Conservation (phyloP, 2,888 invertebrate species). For the Parnassius smintheus region DNA sequence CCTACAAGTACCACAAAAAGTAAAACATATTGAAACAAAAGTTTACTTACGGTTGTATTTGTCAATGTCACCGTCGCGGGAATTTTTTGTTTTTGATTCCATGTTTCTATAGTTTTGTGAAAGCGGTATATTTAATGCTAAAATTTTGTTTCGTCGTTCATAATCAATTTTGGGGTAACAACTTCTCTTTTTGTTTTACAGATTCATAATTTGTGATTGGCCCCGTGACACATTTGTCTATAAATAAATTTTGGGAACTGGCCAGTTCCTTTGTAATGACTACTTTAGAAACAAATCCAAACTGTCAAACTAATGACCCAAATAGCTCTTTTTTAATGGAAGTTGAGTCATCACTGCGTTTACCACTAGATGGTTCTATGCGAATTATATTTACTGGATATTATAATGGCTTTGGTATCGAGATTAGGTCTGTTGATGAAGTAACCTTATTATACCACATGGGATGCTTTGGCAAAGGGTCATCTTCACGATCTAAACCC, state of each 20-base stretch:
- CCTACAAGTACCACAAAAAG: no score
- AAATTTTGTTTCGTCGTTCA: slow-evolving; percentile 41
- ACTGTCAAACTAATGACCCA: slow-evolving; percentile 73
- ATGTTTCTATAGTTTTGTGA: slow-evolving; percentile 28
- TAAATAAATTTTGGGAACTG: slow-evolving; percentile 62
- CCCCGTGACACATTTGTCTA: slow-evolving; percentile 52
- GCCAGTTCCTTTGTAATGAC: slow-evolving; percentile 65
- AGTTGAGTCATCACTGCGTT: slow-evolving; percentile 65
- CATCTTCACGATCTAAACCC: slow-evolving; percentile 81
- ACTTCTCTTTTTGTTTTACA: slow-evolving; percentile 47
- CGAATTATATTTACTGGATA: slow-evolving; percentile 79
- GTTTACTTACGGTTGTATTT: slow-evolving; percentile 49
- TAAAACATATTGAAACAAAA: not conserved
- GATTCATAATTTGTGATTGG: slow-evolving; percentile 52
- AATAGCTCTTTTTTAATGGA: slow-evolving; percentile 60
- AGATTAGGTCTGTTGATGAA: slow-evolving; percentile 80
- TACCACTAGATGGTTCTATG: slow-evolving; percentile 69
- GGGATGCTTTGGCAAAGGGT: slow-evolving; percentile 90
- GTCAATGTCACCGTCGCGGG: slow-evolving; percentile 35
- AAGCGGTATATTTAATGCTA: slow-evolving; percentile 30
- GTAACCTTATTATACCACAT: slow-evolving; percentile 83
- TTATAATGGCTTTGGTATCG: slow-evolving; percentile 85
- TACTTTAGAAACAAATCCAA: slow-evolving; percentile 64
- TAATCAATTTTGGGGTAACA: slow-evolving; percentile 41
- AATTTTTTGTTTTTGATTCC: slow-evolving; percentile 30